A percentile compares a stretch with the other conserved stretches of the same genome.
Evolutionary conservation across 1,140 invertebrate species (phyloP).

Genomic region (Metopolophium dirhodum): DNA sequence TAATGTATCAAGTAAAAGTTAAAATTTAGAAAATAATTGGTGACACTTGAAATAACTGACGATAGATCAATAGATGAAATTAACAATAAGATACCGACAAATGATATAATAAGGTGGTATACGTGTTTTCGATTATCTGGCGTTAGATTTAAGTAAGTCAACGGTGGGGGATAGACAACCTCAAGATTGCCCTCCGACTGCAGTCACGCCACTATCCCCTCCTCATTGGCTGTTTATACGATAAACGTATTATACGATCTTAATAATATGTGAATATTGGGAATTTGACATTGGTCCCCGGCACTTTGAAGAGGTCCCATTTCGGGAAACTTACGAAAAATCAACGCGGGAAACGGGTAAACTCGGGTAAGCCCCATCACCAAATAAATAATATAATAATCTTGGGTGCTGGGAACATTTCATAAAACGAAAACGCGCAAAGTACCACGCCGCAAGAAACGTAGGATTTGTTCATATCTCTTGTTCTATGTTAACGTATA

Average conservation of each 20-base stretch:
- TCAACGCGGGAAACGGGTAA: neutral
- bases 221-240: neutral
- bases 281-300: neutral
- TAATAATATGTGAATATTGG: neutral
- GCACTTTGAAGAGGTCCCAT: neutral
- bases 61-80: neutral
- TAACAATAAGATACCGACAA: constrained; percentile 7
- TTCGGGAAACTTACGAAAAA: neutral
- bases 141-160: neutral
- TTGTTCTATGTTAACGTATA: too few species aligned
- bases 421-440: neutral
- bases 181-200: neutral
- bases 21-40: neutral
- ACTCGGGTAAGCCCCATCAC: neutral
- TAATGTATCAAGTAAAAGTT: neutral
- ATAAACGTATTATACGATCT: neutral
- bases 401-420: neutral
- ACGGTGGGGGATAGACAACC: neutral
- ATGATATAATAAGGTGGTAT: neutral
- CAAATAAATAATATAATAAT: neutral
- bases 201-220: neutral
- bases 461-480: neutral
- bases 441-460: too few species aligned
- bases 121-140: neutral
- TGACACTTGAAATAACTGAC: neutral